Conservation (phyloP, 2,888 invertebrate genomes). For the Augiades crinisus region DNA sequence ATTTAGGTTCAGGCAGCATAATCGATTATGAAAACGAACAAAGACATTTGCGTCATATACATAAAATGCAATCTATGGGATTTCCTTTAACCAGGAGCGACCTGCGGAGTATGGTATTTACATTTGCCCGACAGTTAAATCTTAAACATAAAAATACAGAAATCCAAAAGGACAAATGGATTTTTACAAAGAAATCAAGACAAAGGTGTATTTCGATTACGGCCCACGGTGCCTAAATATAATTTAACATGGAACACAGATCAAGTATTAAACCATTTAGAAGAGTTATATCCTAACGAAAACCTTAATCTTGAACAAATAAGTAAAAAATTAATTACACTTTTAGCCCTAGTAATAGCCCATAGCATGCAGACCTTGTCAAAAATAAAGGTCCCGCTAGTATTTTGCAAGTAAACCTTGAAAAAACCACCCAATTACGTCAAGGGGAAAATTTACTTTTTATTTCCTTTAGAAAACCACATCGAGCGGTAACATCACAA, state of each 20-base stretch:
- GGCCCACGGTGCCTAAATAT: conserved; percentile 37
- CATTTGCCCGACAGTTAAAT: too few species aligned
- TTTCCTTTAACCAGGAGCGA: too few species aligned
- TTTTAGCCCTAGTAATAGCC: conserved; percentile 29
- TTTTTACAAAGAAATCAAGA: too few species aligned
- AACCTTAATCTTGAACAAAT: neutral
- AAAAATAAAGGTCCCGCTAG: neutral
- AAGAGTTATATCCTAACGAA: conserved; percentile 8
- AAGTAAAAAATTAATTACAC: conserved; percentile 31
- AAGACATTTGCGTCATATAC: too few species aligned
- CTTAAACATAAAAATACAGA: too few species aligned
- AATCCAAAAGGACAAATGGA: too few species aligned
- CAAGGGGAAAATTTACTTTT: neutral
- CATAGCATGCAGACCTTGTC: neutral
- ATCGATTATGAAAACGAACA: too few species aligned
- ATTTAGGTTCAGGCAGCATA: too few species aligned
- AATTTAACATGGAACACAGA: conserved; percentile 21
- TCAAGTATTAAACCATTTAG: conserved; percentile 14
- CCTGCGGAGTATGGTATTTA: too few species aligned
- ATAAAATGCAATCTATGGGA: too few species aligned
- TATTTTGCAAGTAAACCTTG: neutral
- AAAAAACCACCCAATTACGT: neutral
- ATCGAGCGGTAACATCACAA: neutral
- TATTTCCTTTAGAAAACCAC: neutral
- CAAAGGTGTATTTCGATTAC: conserved; percentile 26